Base-by-base conservation (phyloP, 64 coral and sea anemone species). In the Stichodactyla mertensii region DNA sequence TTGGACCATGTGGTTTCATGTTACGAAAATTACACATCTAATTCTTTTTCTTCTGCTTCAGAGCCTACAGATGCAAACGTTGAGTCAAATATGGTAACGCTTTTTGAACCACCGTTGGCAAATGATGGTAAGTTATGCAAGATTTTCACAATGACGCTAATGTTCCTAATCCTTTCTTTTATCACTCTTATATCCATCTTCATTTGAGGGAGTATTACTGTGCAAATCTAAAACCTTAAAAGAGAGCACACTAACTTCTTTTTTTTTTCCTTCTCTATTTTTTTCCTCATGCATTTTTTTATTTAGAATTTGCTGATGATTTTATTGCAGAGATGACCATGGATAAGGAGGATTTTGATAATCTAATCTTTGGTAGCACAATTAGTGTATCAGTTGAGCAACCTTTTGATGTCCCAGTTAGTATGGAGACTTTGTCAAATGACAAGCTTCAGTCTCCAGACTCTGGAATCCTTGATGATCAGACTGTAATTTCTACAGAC, bases 291-390 rank as follows among this genome's bases (percentile, higher is more conserved):
- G 24, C 8, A 10, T 74, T 61, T 24, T 64, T 58, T 5, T 85
- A 45, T 64, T 58, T 85, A 85, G 83, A 85, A 59, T 26, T 61
- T 64, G 55, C 55, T 85, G 52, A 84, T 84, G 82, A 55, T 84
- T 85, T 85, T 61, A 36, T 85, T 85, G 83, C 83, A 85, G 83
- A 85, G 56, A 85, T 85, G 83, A 61, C 83, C 7, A 85, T 85
- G 83, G 56, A 61, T 28, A 85, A 61, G 2, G 83, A 85, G 23
- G 83, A 61, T 15, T 85, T 85, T 62, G 83, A 85, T 9, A 31
- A 10, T 64, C 51, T 85, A 55, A 15, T 85, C 2, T 64, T 85
- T 85, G 57, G 56, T 14, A 55, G 15, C 28, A 6, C n/a, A 20
- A 52, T 82, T 11, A 3, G 11, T 52, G 16, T 0, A 7, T 23